Evolutionary conservation across 2,888 invertebrate genomes (phyloP), one percentile per base, ranked within the genome.

Genomic region (Ichneumoninae sp.): DNA sequence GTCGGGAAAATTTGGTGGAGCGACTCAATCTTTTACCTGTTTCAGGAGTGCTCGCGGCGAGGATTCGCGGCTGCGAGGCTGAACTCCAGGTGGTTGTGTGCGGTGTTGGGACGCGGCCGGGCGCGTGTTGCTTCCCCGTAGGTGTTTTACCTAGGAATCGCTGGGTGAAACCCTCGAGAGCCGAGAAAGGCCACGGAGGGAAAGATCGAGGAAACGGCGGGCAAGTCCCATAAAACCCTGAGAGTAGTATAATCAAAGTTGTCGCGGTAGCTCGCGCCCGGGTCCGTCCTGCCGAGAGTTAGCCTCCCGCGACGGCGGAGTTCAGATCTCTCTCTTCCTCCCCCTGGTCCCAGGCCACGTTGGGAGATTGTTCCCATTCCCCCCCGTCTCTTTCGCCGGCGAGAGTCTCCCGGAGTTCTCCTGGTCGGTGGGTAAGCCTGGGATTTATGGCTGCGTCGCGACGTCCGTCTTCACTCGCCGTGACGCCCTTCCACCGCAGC

Each of bases 391-490:
- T 73, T 63, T n/a, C 71, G 30, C 65, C 33, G 52, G 26, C 52
- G 85, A 79, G 86, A 76, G 69, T 57, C 66, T 77, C 74, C 68
- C 77, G 68, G 13, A 63, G 60, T 66, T 88, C 89, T 90, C 92
- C 89, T 89, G 91, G 92, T 92, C 90, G 92, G 90, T 89, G 92
- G 89, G 92, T 93, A 93, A 93, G 91, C 92, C 87, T 83, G 87
- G 91, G 92, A 93, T 93, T 93, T 93, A 93, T 93, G 90, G 92
- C 88, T 90, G 92, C 93, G 93, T 92, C 93, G 92, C 93, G 93
- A 93, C 93, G 93, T 93, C 93, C 93, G 93, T 93, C 93, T 93
- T 93, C 93, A 93, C 93, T 93, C 92, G 92, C 91, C 93, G 93
- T 93, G 93, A 93, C 93, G 93, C 93, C 92, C 92, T 92, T 91